Evolutionary conservation across 2,113 vertebrate genomes (phyloP), one percentile per base, ranked within the genome.

Genomic region (Progne subis): DNA sequence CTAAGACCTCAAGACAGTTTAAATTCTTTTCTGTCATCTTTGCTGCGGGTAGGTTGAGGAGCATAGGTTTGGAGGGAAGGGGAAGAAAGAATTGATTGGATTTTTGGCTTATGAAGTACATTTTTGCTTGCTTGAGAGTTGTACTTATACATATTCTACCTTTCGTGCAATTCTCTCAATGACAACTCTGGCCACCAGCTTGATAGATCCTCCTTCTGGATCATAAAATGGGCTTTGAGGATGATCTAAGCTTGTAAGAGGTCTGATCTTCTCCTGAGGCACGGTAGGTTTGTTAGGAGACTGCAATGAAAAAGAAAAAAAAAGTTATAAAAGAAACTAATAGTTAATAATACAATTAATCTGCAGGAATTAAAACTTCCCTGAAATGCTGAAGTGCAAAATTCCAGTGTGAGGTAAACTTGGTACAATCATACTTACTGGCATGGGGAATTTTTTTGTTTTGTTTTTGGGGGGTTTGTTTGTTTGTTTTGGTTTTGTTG

Each of bases 151-250:
- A 3, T 39, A 3, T 57, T 56, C 11, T 98, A 99, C 99, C 99
- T 99, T 99, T 93, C 99, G 98, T 77, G 99, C 99, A 29, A 99
- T 99, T 96, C 99, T 98, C 87, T 99, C 99, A 77, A 99, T 98
- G 86, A 99, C 95, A 65, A 99, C 98, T 97, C 98, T 98, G 88
- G 99, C 99, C 82, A 99, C 99, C 68, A 99, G 98, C 65, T 98
- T 99, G 96, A 99, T 99, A 53, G 99, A 99, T 3, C 99, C 99
- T 49, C 99, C 99, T 94, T 99, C 99, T 50, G 99, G 99, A 76
- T 99, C 99, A 18, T 99, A 99, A 96, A 99, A 99, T n/a, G 99
- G 99, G 96, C 99, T 99, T 88, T 99, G 99, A 56, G 99, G 99
- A 82, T 99, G 99, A 96, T 99, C 99, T 94, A 99, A 97, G 82